Evolutionary conservation across 2,113 vertebrate species (phyloP), one percentile per base, ranked within the genome.

Genomic region (Toxotes jaculatrix): DNA sequence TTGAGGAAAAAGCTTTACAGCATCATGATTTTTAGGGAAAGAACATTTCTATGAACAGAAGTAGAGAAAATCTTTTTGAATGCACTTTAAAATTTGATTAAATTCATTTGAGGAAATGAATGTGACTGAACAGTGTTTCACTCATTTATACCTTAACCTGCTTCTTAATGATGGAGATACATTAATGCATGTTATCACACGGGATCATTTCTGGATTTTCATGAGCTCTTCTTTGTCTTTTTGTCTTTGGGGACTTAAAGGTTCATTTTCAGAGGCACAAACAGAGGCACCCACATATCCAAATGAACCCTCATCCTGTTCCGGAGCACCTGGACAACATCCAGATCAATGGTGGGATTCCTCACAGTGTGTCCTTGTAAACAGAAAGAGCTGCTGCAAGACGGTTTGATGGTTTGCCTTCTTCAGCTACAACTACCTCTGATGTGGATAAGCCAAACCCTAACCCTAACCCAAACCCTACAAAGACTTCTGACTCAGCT

Each of bases 211-310:
- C 4, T 12, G 13, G 43, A 14, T 14, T 45, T 45, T 45, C 43
- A 14, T 45, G 14, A 14, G 43, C 14, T 16, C 43, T 45, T 14
- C 43, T 43, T 43, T 43, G 12, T 43, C n/a, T n/a, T n/a, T n/a
- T n/a, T n/a, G 96, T 96, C 83, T 97, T 97, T 38, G 96, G 96
- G n/a, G 97, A 89, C 93, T 97, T 57, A 96, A 97, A 74, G 95
- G 97, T 73, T 96, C 97, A 90, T 97, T 97, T 51, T 74, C 96
- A 97, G 80, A 95, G 95, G 74, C 96, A 97, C 87, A 97, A 95
- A 92, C 96, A 97, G 69, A 96, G 96, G 71, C 96, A 97, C 53
- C 96, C 96, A 57, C 96, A 97, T 13, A 96, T 96, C 90, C 96
- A 97, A 59, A 96, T 97, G 96, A 96, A 97, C 84, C 96, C 96